Conservation (phyloP, 2,888 invertebrate species). For the Drosophila greeni region DNA sequence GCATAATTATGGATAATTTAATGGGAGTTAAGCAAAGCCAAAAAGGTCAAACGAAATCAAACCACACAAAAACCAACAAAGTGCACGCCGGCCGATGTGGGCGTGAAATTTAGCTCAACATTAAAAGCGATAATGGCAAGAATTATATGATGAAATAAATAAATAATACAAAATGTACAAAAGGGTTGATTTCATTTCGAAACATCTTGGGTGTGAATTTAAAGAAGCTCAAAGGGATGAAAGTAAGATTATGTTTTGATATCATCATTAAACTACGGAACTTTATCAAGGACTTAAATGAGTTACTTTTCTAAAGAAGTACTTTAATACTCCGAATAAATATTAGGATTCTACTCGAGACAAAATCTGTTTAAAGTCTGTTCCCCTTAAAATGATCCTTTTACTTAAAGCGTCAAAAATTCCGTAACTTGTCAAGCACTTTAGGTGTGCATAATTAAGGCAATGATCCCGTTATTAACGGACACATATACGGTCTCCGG, state of each 20-base stretch:
- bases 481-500: conserved; percentile 11
- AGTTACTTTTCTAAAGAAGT: not conserved
- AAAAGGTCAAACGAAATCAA: conserved; percentile 55
- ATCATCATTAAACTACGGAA: not conserved
- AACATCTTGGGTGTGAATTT: no score
- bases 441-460: conserved; percentile 47
- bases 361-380: not conserved
- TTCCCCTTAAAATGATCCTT: not conserved
- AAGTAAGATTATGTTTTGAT: no score
- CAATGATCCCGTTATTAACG: conserved; percentile 42
- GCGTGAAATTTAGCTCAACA: conserved; percentile 69
- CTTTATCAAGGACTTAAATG: no score
- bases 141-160: conserved; percentile 70
- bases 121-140: conserved; percentile 63
- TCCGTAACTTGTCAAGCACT: conserved; percentile 6
- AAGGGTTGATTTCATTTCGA: conserved; percentile 15
- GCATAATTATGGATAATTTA: conserved; percentile 59
- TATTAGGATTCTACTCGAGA: not conserved
- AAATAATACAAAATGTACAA: conserved; percentile 54
- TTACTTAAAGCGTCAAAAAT: conserved; percentile 1
- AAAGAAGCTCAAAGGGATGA: no score
- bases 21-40: conserved; percentile 56
- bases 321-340: not conserved
- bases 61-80: conserved; percentile 54
- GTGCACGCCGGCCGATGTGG: conserved; percentile 49